Conservation (phyloP, 2,113 vertebrate genomes). For the Gavialis gangeticus region DNA sequence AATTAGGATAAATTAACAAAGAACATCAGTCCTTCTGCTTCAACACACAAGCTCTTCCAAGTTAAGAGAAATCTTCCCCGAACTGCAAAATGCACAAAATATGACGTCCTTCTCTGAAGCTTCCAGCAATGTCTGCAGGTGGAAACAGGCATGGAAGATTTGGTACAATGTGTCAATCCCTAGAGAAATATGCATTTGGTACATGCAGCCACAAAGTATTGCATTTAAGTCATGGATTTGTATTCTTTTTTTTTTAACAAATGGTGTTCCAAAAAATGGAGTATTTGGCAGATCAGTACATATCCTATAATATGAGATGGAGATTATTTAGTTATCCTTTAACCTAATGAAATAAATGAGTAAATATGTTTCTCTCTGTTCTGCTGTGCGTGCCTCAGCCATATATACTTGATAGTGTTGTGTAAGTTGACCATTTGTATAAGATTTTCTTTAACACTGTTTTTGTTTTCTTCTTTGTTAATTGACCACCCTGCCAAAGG, state of each 20-base stretch:
- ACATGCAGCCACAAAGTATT: background rate
- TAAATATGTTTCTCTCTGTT: background rate
- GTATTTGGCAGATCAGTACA: background rate
- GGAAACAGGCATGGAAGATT: background rate
- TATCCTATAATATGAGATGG: background rate
- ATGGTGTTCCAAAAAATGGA: background rate
- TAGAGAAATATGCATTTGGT: background rate
- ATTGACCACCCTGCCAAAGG: no score
- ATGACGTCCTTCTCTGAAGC: background rate
- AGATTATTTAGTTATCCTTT: background rate
- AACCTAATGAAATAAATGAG: background rate
- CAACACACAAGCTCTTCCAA: background rate
- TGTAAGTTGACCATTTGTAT: background rate
- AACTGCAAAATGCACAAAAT: background rate
- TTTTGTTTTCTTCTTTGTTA: background rate
- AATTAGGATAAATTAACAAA: background rate
- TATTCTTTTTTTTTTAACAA: background rate
- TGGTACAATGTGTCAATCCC: background rate
- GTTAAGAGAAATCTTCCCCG: background rate
- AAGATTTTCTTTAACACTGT: background rate
- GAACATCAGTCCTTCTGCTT: background rate
- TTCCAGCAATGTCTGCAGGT: background rate
- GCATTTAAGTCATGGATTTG: background rate
- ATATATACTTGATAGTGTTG: background rate
- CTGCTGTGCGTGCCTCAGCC: background rate